Evolutionary conservation across 2,113 vertebrate genomes (phyloP), one percentile per base, ranked within the genome.

Genomic region (Psophia crepitans): DNA sequence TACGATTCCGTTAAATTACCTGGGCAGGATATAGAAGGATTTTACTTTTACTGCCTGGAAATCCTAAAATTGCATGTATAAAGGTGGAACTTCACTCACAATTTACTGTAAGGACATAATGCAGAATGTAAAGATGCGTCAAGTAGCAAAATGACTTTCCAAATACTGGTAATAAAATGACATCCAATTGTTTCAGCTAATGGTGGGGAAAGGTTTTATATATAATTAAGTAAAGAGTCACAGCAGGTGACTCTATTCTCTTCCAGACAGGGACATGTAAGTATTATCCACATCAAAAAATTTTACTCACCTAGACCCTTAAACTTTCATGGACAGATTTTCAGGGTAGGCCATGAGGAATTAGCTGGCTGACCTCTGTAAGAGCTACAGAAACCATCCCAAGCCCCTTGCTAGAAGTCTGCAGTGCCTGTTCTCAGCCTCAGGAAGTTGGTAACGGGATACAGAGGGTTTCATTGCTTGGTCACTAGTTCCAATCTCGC

Each of bases 1-100:
- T 92, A 81, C 88, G 96, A 95, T 96, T 94, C 94, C 90, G 69
- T 71, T 71, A 77, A 97, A 97, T 97, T 96, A 95, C 90, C 89
- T 96, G 96, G 96, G 97, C 69, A 91, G 94, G 90, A 94, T 96
- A 96, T 56, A 81, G 93, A 69, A 61, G 26, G 46, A 75, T 95
- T 92, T 85, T 87, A 58, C 76, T 84, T 83, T 21, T 32, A 83
- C 22, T 94, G 70, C 74, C 84, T 91, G 66, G 56, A 95, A 90
- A 85, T 57, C 58, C 89, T 79, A 58, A 90, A 95, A 94, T 71
- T 89, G 66, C 43, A 51, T 20, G 30, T 76, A n/a, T 44, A 51
- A 49, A 84, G 39, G 49, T 48, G 32, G 58, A 74, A 41, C 18
- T 80, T 90, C 37, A 70, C 85, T 70, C 69, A 41, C 57, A 37